phyloP scores from a whole-genome alignment of 2,113 vertebrate genomes.

The Lagopus leucura region DNA sequence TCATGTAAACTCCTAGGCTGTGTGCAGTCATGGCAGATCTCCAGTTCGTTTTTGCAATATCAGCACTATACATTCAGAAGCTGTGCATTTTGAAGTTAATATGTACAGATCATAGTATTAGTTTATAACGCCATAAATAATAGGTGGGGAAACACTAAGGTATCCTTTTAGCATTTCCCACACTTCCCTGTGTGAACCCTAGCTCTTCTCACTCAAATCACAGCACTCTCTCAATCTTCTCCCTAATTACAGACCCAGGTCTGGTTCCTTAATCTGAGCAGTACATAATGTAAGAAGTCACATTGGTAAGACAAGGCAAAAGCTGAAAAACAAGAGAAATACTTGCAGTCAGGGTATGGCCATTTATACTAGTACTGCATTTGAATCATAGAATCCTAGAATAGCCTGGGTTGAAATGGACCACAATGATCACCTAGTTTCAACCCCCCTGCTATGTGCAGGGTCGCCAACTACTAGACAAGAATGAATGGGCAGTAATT shows the following conservation, averaged over 20 bases:
- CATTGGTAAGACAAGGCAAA: neutral
- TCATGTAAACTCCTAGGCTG: neutral
- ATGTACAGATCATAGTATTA: neutral
- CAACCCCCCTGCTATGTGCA: too few species aligned
- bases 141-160: neutral
- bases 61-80: conserved; percentile 16
- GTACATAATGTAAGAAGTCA: neutral
- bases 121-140: neutral
- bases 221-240: neutral
- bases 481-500: neutral
- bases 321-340: neutral
- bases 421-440: too few species aligned
- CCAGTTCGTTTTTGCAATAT: neutral
- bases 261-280: neutral
- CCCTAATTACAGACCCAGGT: neutral
- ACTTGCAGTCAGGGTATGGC: neutral
- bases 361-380: neutral
- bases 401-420: too few species aligned
- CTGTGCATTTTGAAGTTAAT: neutral
- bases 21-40: neutral
- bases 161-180: neutral
- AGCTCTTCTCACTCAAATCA: neutral
- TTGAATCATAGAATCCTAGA: neutral
- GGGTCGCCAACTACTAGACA: too few species aligned
- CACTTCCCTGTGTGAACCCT: neutral